Evolutionary conservation across 2,797 vertebrate genomes (phyloP), one percentile per base, ranked within the genome.

Genomic region (Poeciliopsis gracilis): DNA sequence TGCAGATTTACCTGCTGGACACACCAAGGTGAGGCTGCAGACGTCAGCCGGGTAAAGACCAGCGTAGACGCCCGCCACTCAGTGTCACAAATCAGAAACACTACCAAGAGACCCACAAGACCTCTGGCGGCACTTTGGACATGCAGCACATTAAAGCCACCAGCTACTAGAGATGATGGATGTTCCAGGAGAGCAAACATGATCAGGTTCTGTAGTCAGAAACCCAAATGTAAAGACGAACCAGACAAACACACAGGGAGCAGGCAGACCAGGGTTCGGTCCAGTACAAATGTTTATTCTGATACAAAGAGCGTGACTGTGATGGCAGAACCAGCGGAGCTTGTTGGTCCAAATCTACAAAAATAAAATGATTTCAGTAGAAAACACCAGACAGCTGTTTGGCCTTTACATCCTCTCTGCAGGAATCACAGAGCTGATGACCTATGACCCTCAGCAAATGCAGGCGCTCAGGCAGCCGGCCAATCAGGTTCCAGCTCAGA

Each of bases 351-450:
- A 93, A 93, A 96, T 94, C 93, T 96, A 96, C 94, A 96, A 96
- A 96, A 97, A 97, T 97, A 98, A 97, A 49, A 98, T 97, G 97
- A 94, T 97, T 97, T 96, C 97, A 96, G 96, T 97, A 97, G 93
- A 97, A 98, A 97, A 96, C 90, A 93, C 91, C 87, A 41, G 94
- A 96, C 95, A 93, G 92, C 93, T 92, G 94, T 86, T 94, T 95
- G 91, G 87, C 93, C 92, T 95, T 94, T 93, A 92, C 93, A 89
- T 91, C 94, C 43, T 88, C 85, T 87, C 87, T 94, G 92, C 84
- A 86, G 83, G 84, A 93, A 96, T 79, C 36, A 4, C 61, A 66
- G 61, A 33, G 30, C 30, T 63, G 61, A 63, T 63, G 61, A 63
- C 61, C 61, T 28, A 20, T 36, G 61, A 63, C 83, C 89, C 88